Evolutionary conservation across 2,113 vertebrate species (phyloP).

Genomic region (Tenebrosternarchus preto): DNA sequence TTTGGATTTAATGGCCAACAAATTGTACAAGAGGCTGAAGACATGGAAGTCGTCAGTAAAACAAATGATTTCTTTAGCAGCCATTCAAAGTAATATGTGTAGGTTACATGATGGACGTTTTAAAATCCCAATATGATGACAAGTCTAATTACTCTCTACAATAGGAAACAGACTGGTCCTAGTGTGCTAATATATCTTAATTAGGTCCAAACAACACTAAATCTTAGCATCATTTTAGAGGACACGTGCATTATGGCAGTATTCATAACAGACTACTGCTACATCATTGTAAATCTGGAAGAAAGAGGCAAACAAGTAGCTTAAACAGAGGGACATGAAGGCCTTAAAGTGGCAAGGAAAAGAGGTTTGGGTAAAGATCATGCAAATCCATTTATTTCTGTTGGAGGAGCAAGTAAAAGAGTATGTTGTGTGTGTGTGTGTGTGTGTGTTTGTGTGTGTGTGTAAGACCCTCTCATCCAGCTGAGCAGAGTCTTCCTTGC

Average conservation of each 20-base stretch:
- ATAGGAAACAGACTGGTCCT: background rate
- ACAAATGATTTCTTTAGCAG: constrained; percentile 38
- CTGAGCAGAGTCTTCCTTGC: constrained; percentile 60
- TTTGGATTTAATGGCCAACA: constrained; percentile 64
- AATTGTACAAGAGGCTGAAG: constrained; percentile 57
- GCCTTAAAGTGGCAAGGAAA: constrained; percentile 59
- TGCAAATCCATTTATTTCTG: constrained; percentile 70
- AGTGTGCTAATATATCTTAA: constrained; percentile 41
- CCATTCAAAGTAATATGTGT: constrained; percentile 26
- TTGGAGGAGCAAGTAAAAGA: constrained; percentile 53
- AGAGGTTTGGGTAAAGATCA: constrained; percentile 57
- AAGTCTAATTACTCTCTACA: constrained; percentile 17
- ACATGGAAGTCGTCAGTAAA: constrained; percentile 30
- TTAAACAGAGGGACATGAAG: constrained; percentile 51
- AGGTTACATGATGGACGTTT: constrained; percentile 16
- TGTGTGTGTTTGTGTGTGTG: constrained; percentile 50
- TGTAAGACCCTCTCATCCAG: constrained; percentile 41
- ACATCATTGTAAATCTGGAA: constrained; percentile 16
- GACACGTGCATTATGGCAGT: no score
- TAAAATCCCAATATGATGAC: constrained; percentile 19
- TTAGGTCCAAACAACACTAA: constrained; percentile 28
- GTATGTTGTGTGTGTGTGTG: constrained; percentile 48
- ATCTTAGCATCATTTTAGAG: no score
- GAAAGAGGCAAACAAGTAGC: constrained; percentile 16
- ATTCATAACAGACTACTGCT: no score